These are phyloP conservation scores for Argyrosomus japonicus DNA, from an alignment of 2,113 vertebrate species.

Conservation along the genomic window DNA sequence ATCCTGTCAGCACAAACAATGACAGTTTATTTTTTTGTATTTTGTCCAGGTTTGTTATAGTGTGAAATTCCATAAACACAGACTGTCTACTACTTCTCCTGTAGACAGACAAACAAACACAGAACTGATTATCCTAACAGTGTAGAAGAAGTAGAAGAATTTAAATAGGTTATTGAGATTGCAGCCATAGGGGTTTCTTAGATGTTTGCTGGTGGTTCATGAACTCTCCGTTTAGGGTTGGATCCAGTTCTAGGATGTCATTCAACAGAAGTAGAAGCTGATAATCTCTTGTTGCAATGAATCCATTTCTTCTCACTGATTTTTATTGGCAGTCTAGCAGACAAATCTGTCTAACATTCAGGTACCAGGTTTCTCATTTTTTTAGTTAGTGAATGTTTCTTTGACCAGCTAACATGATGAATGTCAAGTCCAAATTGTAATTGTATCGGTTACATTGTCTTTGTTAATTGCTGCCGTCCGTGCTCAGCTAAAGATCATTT, in stretches of 20 bases:
- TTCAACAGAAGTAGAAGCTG: neutral
- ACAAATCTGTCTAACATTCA: neutral
- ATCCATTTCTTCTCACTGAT: neutral
- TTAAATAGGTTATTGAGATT: neutral
- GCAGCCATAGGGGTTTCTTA: neutral
- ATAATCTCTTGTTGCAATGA: neutral
- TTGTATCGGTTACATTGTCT: no score
- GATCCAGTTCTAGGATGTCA: neutral
- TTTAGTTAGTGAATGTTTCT: neutral
- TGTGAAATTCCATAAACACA: constrained; percentile 9
- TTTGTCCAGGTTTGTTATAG: neutral
- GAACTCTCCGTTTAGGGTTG: neutral
- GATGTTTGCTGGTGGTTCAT: neutral
- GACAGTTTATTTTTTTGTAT: neutral
- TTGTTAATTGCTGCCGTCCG: neutral
- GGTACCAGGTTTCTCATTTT: neutral
- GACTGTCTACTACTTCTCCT: neutral
- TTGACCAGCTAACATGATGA: neutral
- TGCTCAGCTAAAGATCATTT: neutral
- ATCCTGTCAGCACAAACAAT: constrained; percentile 15
- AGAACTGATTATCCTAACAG: neutral
- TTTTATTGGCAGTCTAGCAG: neutral
- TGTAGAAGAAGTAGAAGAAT: neutral
- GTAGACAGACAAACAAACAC: neutral
- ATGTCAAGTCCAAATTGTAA: neutral